A percentile compares a stretch with the other conserved stretches of the same genome.
These are phyloP conservation scores for Leptinotarsa juncta DNA, from an alignment of 2,888 invertebrate genomes.

Conservation along the genomic window DNA sequence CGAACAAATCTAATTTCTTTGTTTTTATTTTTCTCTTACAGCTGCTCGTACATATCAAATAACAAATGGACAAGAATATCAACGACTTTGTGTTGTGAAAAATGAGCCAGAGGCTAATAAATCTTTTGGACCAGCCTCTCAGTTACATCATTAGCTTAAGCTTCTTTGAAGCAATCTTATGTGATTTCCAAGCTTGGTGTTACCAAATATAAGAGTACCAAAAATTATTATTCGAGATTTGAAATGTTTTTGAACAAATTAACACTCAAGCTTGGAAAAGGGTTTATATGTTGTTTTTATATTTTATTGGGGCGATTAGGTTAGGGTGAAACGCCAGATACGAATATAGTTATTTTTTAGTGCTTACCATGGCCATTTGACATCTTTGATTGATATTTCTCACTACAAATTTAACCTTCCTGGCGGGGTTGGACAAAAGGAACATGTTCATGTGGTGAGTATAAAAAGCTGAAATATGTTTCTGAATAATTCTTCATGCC, in stretches of 20 bases:
- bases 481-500: not conserved
- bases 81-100: slow-evolving; percentile 24
- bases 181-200: slow-evolving; percentile 38
- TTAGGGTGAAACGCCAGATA: slow-evolving; percentile 45
- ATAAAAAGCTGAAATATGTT: slow-evolving; percentile 26
- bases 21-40: slow-evolving; percentile 64
- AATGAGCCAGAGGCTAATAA: slow-evolving; percentile 17
- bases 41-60: slow-evolving; percentile 48
- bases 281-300: slow-evolving; percentile 20
- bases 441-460: slow-evolving; percentile 90
- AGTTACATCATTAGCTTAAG: slow-evolving; percentile 35
- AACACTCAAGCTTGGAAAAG: slow-evolving; percentile 37
- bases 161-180: slow-evolving; percentile 39
- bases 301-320: slow-evolving; percentile 32
- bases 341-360: slow-evolving; percentile 74
- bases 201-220: not conserved
- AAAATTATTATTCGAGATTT: no score
- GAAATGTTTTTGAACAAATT: not conserved
- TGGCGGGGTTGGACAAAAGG: slow-evolving; percentile 83
- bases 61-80: slow-evolving; percentile 39
- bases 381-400: slow-evolving; percentile 95
- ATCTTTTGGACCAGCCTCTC: slow-evolving; percentile 12
- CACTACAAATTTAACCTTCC: slow-evolving; percentile 97
- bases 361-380: slow-evolving; percentile 98
- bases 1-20: slow-evolving; percentile 49